These are phyloP conservation scores for Bergia sp. DNA, from an alignment of 92 coral and sea anemone genomes.

Conservation along the genomic window DNA sequence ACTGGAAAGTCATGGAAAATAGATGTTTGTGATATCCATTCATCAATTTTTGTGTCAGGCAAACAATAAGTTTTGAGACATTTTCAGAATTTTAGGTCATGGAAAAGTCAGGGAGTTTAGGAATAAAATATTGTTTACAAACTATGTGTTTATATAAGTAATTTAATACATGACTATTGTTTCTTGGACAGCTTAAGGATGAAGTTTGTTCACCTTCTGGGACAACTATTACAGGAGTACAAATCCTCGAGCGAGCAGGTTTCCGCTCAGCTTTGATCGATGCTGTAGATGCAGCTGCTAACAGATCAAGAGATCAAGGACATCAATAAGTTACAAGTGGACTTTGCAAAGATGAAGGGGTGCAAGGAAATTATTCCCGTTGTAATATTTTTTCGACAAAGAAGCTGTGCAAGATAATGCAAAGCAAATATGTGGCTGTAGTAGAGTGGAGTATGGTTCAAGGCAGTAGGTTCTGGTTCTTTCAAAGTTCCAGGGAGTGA, in stretches of 20 bases:
- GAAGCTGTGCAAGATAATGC: neutral
- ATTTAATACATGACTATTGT: neutral
- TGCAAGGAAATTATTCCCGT: neutral
- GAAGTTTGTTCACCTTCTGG: slow-evolving; percentile 41
- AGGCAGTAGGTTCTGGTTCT: neutral
- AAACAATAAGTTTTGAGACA: no score
- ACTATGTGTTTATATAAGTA: neutral
- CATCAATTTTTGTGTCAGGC: no score
- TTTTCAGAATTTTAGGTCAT: no score
- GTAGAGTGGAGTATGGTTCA: neutral
- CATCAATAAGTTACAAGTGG: neutral
- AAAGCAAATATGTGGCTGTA: neutral
- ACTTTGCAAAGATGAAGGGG: neutral
- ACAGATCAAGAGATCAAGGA: slow-evolving; percentile 39
- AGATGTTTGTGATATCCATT: no score
- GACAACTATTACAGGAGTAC: slow-evolving; percentile 34
- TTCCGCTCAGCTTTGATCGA: slow-evolving; percentile 37
- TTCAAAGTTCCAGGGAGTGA: neutral
- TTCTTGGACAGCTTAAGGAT: slow-evolving; percentile 28
- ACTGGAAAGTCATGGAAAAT: no score
- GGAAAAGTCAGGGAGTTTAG: no score
- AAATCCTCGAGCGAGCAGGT: slow-evolving; percentile 36
- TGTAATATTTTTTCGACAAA: no score
- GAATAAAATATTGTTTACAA: no score
- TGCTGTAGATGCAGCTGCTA: slow-evolving; percentile 40